A percentile compares a stretch with the other conserved stretches of the same genome.
Conservation (phyloP, 2,797 vertebrate genomes). For the Eurystomus glaucurus region DNA sequence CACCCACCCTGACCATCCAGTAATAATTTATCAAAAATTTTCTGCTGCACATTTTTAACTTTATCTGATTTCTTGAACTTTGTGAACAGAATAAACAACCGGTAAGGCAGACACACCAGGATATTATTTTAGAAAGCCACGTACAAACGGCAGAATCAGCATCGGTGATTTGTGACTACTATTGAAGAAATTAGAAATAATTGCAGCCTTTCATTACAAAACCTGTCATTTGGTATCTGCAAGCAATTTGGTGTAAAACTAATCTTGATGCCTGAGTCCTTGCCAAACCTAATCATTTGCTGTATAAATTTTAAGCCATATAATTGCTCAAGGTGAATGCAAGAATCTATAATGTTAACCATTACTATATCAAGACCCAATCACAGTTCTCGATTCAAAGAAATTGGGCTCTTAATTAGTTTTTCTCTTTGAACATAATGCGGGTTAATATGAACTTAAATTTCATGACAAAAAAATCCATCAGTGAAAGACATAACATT, state of each 20-base stretch:
- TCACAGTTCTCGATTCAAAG: background rate
- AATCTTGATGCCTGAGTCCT: constrained; percentile 49
- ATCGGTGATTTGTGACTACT: constrained; percentile 47
- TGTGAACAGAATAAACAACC: constrained; percentile 15
- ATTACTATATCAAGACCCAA: background rate
- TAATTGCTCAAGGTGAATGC: constrained; percentile 54
- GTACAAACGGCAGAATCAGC: constrained; percentile 30
- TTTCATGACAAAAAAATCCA: background rate
- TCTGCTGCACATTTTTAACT: background rate
- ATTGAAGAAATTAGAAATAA: constrained; percentile 72
- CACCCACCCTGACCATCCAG: background rate
- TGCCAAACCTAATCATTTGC: constrained; percentile 57
- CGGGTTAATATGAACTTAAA: background rate
- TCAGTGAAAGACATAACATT: background rate
- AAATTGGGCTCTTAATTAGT: background rate
- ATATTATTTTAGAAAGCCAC: constrained; percentile 37
- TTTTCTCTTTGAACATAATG: background rate
- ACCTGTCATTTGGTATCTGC: constrained; percentile 70
- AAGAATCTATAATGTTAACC: constrained; percentile 24
- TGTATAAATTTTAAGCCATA: constrained; percentile 50
- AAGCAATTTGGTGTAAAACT: constrained; percentile 69
- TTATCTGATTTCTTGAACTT: constrained; percentile 8
- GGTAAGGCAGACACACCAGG: background rate
- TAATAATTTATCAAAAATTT: constrained; percentile 13
- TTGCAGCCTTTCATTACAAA: constrained; percentile 63